Evolutionary conservation across 2,888 invertebrate genomes (phyloP).

Genomic region (Agonopterix alstromeriana): DNA sequence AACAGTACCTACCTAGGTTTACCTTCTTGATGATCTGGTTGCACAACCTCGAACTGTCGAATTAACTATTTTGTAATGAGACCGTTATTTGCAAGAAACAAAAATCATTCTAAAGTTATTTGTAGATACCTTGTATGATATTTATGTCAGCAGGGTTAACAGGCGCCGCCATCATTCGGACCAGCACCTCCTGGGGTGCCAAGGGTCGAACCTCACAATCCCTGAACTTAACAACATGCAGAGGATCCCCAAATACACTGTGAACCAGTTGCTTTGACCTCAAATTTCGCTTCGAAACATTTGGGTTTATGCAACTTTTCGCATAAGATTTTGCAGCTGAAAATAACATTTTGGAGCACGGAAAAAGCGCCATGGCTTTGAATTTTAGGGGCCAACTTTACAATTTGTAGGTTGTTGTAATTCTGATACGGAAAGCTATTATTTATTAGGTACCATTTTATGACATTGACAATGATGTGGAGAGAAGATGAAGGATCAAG

Average conservation of each 20-base stretch:
- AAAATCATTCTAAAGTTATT: constrained; percentile 50
- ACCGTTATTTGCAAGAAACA: no score
- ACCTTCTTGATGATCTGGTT: no score
- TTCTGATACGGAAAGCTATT: no score
- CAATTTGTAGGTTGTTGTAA: no score
- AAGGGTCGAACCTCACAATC: constrained; percentile 72
- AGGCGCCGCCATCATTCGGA: constrained; percentile 92
- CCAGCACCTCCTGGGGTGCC: constrained; percentile 81
- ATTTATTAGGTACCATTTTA: no score
- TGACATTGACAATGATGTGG: no score
- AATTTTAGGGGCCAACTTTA: not conserved
- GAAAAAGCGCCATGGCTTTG: constrained; percentile 30
- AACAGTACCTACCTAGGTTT: no score
- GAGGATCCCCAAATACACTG: constrained; percentile 88
- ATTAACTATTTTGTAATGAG: no score
- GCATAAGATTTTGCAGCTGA: constrained; percentile 15
- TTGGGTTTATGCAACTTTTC: constrained; percentile 11
- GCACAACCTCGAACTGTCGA: no score
- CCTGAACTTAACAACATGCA: constrained; percentile 81
- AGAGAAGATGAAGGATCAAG: no score
- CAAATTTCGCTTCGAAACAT: constrained; percentile 29
- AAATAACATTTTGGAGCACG: constrained; percentile 23
- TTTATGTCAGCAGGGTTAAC: constrained; percentile 99
- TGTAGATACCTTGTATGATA: constrained; percentile 89
- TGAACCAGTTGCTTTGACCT: constrained; percentile 80